phyloP scores from a whole-genome alignment of 2,797 vertebrate genomes.

The Lepus townsendii region DNA sequence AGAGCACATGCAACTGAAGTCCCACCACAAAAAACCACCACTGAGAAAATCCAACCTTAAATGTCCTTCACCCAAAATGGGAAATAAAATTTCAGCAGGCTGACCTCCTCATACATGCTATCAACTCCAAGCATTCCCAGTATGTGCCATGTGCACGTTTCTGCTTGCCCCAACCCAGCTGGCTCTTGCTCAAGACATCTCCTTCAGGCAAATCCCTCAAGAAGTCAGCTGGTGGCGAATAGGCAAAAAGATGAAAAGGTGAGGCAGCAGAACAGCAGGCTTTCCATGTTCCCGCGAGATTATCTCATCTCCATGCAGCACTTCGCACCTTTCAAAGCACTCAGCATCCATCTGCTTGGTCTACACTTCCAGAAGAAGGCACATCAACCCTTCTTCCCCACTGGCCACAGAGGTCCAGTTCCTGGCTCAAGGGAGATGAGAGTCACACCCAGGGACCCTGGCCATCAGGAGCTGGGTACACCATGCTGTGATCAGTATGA shows the following conservation, averaged over 20 bases:
- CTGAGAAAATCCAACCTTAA: background rate
- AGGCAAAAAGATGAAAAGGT: background rate
- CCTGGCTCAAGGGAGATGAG: background rate
- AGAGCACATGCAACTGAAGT: constrained; percentile 12
- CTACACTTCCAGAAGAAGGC: background rate
- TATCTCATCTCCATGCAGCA: fast-evolving
- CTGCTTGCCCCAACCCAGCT: background rate
- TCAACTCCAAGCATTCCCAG: constrained; percentile 14
- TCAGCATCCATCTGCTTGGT: background rate
- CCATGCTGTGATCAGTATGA: background rate
- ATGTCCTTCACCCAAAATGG: background rate
- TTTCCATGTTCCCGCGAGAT: background rate
- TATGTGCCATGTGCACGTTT: background rate
- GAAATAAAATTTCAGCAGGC: background rate
- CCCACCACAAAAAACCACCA: background rate
- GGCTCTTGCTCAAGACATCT: background rate
- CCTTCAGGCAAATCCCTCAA: background rate
- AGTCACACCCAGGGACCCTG: background rate
- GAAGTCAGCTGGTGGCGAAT: background rate
- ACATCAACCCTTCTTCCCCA: background rate
- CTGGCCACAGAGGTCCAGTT: background rate
- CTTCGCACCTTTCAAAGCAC: background rate
- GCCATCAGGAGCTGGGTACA: background rate
- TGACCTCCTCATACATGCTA: background rate
- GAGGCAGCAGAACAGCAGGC: background rate